These are phyloP conservation scores for Coregonus clupeaformis DNA, from an alignment of 2,113 vertebrate species.

Conservation along the genomic window DNA sequence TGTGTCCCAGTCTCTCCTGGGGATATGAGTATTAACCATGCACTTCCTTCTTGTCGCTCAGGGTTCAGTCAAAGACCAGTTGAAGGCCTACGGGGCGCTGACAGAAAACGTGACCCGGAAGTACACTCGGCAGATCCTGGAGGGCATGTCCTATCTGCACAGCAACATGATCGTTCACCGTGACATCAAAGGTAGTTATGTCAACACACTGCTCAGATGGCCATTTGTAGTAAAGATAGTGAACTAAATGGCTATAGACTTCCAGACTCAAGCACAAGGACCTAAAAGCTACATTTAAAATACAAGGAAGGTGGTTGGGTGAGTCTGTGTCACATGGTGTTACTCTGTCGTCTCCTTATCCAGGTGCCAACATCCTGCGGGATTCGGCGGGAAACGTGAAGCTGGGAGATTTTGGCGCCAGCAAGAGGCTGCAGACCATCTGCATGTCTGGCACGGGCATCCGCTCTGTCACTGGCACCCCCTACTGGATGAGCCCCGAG, in stretches of 20 bases:
- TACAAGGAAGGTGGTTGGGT: not conserved
- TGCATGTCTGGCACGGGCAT: constrained; percentile 93
- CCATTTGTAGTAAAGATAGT: not conserved
- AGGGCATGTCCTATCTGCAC: constrained; percentile 94
- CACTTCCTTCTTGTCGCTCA: constrained; percentile 44
- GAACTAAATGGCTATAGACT: not conserved
- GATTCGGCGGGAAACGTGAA: constrained; percentile 95
- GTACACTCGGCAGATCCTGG: constrained; percentile 93
- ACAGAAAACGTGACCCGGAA: constrained; percentile 94
- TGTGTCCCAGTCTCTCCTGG: not conserved
- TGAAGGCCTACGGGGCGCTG: constrained; percentile 92
- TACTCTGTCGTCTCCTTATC: constrained; percentile 20
- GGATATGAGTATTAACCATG: not conserved
- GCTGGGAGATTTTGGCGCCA: constrained; percentile 95
- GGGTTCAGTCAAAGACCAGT: constrained; percentile 95
- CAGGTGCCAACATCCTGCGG: constrained; percentile 94
- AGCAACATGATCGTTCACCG: constrained; percentile 99
- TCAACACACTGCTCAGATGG: constrained; percentile 25
- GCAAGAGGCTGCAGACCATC: constrained; percentile 94
- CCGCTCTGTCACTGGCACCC: constrained; percentile 91
- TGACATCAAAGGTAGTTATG: constrained; percentile 88
- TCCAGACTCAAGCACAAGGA: not conserved
- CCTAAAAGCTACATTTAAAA: not conserved
- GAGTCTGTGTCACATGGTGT: not conserved
- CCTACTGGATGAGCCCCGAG: constrained; percentile 98